Evolutionary conservation across 2,888 invertebrate species (phyloP).

Genomic region (Aphidius colemani): DNA sequence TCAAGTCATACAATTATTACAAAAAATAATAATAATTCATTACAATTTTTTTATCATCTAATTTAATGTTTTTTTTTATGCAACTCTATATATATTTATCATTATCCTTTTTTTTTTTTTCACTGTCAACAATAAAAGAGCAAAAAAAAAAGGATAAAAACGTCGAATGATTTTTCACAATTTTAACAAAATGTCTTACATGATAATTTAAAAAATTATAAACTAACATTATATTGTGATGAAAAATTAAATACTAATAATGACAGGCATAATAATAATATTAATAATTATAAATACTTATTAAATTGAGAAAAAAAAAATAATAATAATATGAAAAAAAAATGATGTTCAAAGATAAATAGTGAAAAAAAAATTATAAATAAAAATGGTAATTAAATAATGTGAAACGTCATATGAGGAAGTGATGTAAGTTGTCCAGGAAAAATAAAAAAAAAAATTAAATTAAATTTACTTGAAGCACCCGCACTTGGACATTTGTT

Average conservation of each 20-base stretch:
- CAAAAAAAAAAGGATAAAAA: too few relatives aligned
- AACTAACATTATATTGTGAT: neutral
- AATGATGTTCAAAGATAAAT: neutral
- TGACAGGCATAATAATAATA: neutral
- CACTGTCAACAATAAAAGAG: constrained; percentile 13
- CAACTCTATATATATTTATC: too few relatives aligned
- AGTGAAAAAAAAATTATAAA: constrained; percentile 10
- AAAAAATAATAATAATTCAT: constrained; percentile 13
- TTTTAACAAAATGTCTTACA: neutral
- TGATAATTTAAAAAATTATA: constrained; percentile 11
- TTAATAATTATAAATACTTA: neutral
- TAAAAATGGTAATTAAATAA: neutral
- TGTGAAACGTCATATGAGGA: constrained; percentile 3
- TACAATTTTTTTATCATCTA: neutral
- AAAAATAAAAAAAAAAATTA: constrained; percentile 8
- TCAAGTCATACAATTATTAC: constrained; percentile 20
- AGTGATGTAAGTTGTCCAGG: constrained; percentile 24
- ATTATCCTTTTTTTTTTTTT: constrained; percentile 8
- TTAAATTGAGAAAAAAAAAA: neutral
- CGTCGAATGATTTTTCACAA: too few relatives aligned
- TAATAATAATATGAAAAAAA: neutral
- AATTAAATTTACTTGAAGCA: constrained; percentile 27
- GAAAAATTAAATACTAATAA: too few relatives aligned
- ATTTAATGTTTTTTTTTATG: neutral
- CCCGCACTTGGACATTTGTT: constrained; percentile 25